phyloP scores from a whole-genome alignment of 1,140 invertebrate genomes.

The Drosophila subpulchrella region DNA sequence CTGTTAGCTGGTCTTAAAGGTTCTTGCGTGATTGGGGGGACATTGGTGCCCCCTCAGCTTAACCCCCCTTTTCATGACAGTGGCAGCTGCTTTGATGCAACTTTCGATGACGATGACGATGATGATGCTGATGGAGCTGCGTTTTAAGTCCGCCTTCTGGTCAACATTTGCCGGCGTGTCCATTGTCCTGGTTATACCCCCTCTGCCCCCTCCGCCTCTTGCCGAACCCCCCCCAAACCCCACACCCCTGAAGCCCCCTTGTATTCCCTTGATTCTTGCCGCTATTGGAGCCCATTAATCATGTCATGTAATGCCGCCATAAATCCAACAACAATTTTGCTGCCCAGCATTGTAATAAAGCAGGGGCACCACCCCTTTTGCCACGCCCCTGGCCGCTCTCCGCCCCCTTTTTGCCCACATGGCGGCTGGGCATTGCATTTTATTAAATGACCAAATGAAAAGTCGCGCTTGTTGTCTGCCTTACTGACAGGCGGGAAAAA shows the following conservation, averaged over 20 bases:
- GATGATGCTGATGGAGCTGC: slow-evolving; percentile 43
- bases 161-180: slow-evolving; percentile 53
- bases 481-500: slow-evolving; percentile 23
- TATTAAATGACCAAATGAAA: slow-evolving; percentile 82
- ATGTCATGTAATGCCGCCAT: slow-evolving; percentile 82
- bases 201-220: background rate
- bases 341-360: slow-evolving; percentile 46
- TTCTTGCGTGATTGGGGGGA: background rate
- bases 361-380: background rate
- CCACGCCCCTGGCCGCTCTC: slow-evolving; percentile 1
- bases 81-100: slow-evolving; percentile 37
- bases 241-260: background rate
- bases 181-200: slow-evolving; percentile 42
- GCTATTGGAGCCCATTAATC: slow-evolving; percentile 72
- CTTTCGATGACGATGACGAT: slow-evolving; percentile 15
- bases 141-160: slow-evolving; percentile 52
- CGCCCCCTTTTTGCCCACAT: slow-evolving; percentile 6
- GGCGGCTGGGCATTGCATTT: slow-evolving; percentile 68
- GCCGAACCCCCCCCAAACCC: no score
- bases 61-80: slow-evolving; percentile 5
- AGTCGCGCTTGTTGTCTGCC: slow-evolving; percentile 75
- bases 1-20: background rate
- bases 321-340: slow-evolving; percentile 79
- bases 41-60: background rate
- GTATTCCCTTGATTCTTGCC: slow-evolving; percentile 14